phyloP scores from a whole-genome alignment of 2,797 vertebrate genomes.

The Nannoperca australis region DNA sequence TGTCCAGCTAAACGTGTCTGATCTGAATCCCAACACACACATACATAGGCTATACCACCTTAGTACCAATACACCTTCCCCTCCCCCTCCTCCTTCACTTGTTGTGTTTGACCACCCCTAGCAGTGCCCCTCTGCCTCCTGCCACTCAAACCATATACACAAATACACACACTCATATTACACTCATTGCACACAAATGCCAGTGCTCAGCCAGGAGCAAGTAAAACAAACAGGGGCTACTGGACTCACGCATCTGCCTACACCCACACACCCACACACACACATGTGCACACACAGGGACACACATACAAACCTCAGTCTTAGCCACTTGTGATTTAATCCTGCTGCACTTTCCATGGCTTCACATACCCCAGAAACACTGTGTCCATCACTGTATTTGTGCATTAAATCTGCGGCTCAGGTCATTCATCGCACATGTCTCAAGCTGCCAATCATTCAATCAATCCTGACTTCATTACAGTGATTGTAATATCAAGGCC shows the following conservation, averaged over 20 bases:
- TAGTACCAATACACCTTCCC: constrained; percentile 18
- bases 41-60: constrained; percentile 40
- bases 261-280: constrained; percentile 21
- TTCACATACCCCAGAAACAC: constrained; percentile 66
- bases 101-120: constrained; percentile 70
- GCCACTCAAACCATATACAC: constrained; percentile 70
- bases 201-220: constrained; percentile 70
- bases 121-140: constrained; percentile 70
- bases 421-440: constrained; percentile 79
- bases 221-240: constrained; percentile 43
- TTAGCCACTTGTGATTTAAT: constrained; percentile 47
- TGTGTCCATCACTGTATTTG: constrained; percentile 67
- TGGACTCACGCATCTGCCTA: constrained; percentile 16
- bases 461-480: constrained; percentile 82
- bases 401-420: constrained; percentile 52
- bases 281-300: constrained; percentile 24
- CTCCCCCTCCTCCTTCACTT: constrained; percentile 43
- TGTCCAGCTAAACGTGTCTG: constrained; percentile 58
- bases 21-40: constrained; percentile 40
- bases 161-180: constrained; percentile 54
- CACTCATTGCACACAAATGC: constrained; percentile 74
- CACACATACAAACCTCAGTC: constrained; percentile 42
- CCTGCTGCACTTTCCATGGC: constrained; percentile 71
- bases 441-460: constrained; percentile 85
- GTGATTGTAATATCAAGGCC: constrained; percentile 82